Evolutionary conservation across 2,888 invertebrate genomes (phyloP).

Genomic region (Pegoplata infirma): DNA sequence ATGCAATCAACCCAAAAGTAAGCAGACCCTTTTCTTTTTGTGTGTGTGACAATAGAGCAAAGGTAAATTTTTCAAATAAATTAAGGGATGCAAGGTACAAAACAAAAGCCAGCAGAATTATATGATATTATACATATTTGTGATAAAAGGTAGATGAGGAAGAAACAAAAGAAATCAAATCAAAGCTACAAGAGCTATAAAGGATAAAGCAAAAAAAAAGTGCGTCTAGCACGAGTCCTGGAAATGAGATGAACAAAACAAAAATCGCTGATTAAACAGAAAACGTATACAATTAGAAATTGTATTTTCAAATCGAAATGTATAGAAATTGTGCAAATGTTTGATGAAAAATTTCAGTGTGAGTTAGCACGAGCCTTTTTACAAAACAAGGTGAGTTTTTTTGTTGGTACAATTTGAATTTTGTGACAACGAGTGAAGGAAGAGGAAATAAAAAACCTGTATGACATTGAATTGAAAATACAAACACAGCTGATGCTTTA

Average conservation of each 20-base stretch:
- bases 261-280: constrained; percentile 33
- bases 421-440: not conserved
- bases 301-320: not conserved
- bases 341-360: not conserved
- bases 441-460: constrained; percentile 27
- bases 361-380: constrained; percentile 13
- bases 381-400: constrained; percentile 25
- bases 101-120: constrained; percentile 51
- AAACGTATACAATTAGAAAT: not conserved
- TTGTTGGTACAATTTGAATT: not conserved
- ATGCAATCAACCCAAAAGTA: too few species aligned
- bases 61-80: constrained; percentile 37
- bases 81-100: constrained; percentile 42
- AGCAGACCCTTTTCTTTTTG: constrained; percentile 22
- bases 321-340: constrained; percentile 38
- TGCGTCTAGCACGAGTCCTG: constrained; percentile 59
- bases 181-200: constrained; percentile 12
- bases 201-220: constrained; percentile 49
- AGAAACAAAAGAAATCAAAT: constrained; percentile 55
- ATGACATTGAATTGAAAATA: constrained; percentile 23
- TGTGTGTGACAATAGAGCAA: too few species aligned
- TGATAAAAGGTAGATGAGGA: constrained; percentile 57
- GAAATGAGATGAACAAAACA: not conserved
- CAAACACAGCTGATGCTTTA: constrained; percentile 54
- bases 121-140: constrained; percentile 48